phyloP scores from a whole-genome alignment of 92 coral and sea anemone genomes.

The Bergia sp. region DNA sequence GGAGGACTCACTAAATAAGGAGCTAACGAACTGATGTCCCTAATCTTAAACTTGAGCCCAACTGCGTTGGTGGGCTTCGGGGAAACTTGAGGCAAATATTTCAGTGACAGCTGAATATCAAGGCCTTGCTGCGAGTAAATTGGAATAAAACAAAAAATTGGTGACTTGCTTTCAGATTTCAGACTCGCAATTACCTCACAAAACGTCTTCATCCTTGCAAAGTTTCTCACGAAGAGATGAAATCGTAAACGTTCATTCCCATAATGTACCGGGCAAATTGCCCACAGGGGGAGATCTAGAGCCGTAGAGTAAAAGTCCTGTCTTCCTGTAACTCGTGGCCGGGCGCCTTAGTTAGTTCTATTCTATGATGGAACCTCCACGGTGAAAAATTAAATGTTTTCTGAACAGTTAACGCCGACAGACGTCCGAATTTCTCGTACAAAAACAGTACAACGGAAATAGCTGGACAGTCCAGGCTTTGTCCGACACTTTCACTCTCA shows the following conservation, averaged over 20 bases:
- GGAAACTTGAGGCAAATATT: slow-evolving; percentile 65
- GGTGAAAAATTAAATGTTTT: slow-evolving; percentile 62
- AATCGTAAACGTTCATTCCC: slow-evolving; percentile 95
- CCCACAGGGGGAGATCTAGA: slow-evolving; percentile 85
- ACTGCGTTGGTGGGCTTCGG: slow-evolving; percentile 70
- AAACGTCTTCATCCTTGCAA: slow-evolving; percentile 75
- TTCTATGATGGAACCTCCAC: slow-evolving; percentile 90
- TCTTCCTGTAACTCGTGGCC: slow-evolving; percentile 76
- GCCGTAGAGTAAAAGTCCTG: slow-evolving; percentile 86
- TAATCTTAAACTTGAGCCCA: slow-evolving; percentile 71
- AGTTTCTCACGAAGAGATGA: slow-evolving; percentile 79
- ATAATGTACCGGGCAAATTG: slow-evolving; percentile 90
- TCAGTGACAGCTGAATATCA: slow-evolving; percentile 89
- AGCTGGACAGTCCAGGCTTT: slow-evolving; percentile 53
- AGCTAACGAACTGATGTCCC: slow-evolving; percentile 59
- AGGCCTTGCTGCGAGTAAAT: slow-evolving; percentile 76
- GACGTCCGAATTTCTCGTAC: slow-evolving; percentile 78
- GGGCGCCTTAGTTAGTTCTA: slow-evolving; percentile 72
- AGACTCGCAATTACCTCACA: slow-evolving; percentile 75
- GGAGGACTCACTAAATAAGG: slow-evolving; percentile 70
- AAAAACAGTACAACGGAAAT: slow-evolving; percentile 71
- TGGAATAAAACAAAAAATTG: slow-evolving; percentile 84
- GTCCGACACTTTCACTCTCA: background rate
- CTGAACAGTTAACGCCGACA: slow-evolving; percentile 75
- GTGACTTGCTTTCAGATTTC: slow-evolving; percentile 67